Evolutionary conservation across 2,113 vertebrate species (phyloP).

Genomic region (Eulacestoma nigropectus): DNA sequence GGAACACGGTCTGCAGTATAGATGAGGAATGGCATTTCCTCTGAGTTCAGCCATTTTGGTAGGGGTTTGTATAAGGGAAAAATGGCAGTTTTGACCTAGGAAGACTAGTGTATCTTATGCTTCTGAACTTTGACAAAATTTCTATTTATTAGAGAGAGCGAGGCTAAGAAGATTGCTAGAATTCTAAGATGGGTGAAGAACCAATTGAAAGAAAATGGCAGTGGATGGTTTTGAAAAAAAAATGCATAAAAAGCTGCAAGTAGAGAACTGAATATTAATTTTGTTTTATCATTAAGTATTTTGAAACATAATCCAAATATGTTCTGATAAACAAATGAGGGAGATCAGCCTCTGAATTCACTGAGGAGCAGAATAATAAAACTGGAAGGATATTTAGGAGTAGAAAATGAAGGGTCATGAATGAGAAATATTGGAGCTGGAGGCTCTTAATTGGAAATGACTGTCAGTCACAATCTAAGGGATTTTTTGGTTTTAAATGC

Average conservation of each 20-base stretch:
- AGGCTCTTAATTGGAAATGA: constrained; percentile 6
- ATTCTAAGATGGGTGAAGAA: background rate
- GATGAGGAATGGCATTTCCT: background rate
- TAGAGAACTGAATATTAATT: background rate
- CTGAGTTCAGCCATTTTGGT: background rate
- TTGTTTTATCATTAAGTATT: background rate
- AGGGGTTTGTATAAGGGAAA: background rate
- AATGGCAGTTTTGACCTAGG: rapidly evolving
- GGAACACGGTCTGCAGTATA: background rate
- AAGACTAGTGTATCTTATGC: background rate
- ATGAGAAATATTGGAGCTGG: background rate
- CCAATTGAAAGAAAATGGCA: background rate
- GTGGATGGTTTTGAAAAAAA: background rate
- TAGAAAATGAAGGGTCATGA: background rate
- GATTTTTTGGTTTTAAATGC: background rate
- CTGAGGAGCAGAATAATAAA: background rate
- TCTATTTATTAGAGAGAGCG: background rate
- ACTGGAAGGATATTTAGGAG: background rate
- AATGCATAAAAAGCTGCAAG: background rate
- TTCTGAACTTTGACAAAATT: background rate
- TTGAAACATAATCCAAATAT: background rate
- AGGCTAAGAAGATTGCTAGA: background rate
- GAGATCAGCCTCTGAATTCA: background rate
- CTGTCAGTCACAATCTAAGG: background rate
- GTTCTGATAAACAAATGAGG: background rate